Percentiles rank a stretch among this genome's conserved stretches.
Conservation (phyloP, 2,113 vertebrate genomes). For the Cricetomys ansorgei region DNA sequence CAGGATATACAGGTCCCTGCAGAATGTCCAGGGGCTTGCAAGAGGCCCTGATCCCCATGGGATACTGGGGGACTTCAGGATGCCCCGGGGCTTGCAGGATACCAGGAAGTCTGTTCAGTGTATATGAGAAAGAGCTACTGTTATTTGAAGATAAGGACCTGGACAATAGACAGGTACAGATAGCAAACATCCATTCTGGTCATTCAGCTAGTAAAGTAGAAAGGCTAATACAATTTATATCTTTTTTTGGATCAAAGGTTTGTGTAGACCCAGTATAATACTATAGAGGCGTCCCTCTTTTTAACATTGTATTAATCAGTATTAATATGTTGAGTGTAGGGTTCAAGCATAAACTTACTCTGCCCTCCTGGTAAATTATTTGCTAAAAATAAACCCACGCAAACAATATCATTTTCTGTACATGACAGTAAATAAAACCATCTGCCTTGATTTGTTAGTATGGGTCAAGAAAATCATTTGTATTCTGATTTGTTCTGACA, state of each 20-base stretch:
- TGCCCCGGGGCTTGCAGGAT: no score
- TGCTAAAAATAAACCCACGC: slow-evolving; percentile 71
- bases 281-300: background rate
- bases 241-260: background rate
- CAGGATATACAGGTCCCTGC: no score
- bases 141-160: background rate
- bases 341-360: background rate
- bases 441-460: slow-evolving; percentile 52
- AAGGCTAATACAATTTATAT: background rate
- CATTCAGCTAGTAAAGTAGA: background rate
- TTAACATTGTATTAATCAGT: background rate
- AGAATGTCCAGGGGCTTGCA: no score
- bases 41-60: no score
- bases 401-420: slow-evolving; percentile 63
- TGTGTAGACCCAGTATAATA: background rate
- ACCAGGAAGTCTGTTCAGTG: no score
- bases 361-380: background rate
- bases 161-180: background rate
- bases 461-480: slow-evolving; percentile 54
- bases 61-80: no score
- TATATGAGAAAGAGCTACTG: background rate
- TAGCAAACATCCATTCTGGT: background rate
- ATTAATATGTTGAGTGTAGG: background rate
- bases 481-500: slow-evolving; percentile 70
- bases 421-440: slow-evolving; percentile 46